Evolutionary conservation across 1,140 invertebrate species (phyloP).

Genomic region (Neuroterus valhalla): DNA sequence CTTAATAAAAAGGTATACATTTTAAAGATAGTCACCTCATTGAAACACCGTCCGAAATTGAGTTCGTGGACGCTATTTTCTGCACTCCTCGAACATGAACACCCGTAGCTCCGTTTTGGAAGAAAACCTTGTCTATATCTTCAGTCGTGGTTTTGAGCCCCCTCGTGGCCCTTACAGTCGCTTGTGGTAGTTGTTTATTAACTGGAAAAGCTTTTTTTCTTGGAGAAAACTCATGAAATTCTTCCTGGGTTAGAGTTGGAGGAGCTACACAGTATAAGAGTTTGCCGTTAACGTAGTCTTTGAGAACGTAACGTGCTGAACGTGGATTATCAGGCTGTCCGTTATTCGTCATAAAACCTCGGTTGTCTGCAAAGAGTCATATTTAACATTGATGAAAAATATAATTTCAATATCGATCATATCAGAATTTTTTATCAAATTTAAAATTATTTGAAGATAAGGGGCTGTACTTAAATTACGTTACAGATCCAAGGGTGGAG

Average conservation of each 20-base stretch:
- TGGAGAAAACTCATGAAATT: conserved; percentile 81
- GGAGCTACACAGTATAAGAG: conserved; percentile 91
- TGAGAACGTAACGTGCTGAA: conserved; percentile 91
- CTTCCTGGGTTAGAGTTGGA: conserved; percentile 81
- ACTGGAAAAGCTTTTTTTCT: conserved; percentile 62
- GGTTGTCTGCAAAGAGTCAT: conserved; percentile 81
- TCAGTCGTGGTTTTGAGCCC: conserved; percentile 69
- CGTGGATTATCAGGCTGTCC: conserved; percentile 95
- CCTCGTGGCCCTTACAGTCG: conserved; percentile 76
- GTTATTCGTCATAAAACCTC: conserved; percentile 96
- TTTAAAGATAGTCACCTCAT: conserved; percentile 28
- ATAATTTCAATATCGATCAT: too few species aligned
- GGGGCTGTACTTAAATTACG: too few species aligned
- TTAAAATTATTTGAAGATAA: background rate
- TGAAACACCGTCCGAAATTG: background rate
- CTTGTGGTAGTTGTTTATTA: conserved; percentile 72
- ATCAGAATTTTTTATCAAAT: background rate
- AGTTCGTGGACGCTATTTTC: background rate
- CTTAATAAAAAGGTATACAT: conserved; percentile 47
- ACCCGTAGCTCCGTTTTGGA: conserved; percentile 67
- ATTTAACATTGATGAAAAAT: too few species aligned
- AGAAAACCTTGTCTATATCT: conserved; percentile 79
- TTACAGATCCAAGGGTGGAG: too few species aligned
- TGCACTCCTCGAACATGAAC: conserved; percentile 73
- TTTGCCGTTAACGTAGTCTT: conserved; percentile 95